phyloP scores from a whole-genome alignment of 2,113 vertebrate genomes.

The Riparia riparia region DNA sequence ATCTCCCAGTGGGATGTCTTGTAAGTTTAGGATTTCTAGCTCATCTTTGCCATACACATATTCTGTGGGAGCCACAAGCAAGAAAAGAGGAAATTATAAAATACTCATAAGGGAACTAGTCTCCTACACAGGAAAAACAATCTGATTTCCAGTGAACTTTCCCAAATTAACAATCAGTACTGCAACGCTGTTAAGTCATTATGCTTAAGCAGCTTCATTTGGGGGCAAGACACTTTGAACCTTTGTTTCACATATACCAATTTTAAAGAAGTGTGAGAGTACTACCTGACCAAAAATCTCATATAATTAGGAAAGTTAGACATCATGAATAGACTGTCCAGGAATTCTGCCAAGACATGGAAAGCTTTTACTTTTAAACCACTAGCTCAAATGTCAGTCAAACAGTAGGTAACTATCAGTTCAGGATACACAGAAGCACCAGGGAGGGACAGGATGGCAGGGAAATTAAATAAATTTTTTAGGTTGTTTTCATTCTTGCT shows the following conservation, averaged over 20 bases:
- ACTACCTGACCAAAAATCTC: neutral
- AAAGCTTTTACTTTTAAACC: neutral
- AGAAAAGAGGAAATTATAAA: neutral
- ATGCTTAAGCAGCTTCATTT: neutral
- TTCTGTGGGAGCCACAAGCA: neutral
- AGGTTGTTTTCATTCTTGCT: neutral
- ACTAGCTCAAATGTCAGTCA: neutral
- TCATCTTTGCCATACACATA: neutral
- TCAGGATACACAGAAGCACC: neutral
- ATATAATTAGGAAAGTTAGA: neutral
- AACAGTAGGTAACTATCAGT: neutral
- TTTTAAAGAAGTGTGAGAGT: neutral
- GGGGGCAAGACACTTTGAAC: neutral
- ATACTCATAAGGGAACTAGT: neutral
- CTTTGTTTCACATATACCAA: neutral
- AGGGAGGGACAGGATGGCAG: fast-evolving
- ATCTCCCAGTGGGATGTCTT: neutral
- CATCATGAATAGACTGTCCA: neutral
- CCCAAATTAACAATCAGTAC: neutral
- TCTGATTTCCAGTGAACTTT: neutral
- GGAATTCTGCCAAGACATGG: neutral
- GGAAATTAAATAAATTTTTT: neutral
- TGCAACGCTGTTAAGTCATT: neutral
- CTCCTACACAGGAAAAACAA: neutral
- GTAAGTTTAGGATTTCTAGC: neutral